Conservation (phyloP, 2,113 vertebrate species). For the Cyprinodon variegatus region DNA sequence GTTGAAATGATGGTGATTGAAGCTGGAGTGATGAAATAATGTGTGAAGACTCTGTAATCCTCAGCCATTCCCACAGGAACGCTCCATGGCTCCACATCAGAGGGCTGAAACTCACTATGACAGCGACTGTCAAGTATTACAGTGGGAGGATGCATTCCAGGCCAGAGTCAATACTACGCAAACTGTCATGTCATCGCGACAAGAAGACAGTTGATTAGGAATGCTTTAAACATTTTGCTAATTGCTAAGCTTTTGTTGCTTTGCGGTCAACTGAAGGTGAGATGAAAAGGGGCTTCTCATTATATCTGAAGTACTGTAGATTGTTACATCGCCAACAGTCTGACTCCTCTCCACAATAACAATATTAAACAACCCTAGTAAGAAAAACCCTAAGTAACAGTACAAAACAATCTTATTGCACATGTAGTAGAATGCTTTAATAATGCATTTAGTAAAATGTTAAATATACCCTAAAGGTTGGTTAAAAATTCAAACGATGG, state of each 20-base stretch:
- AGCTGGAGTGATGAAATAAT: slow-evolving; percentile 71
- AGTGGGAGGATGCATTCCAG: slow-evolving; percentile 34
- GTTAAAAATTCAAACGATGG: background rate
- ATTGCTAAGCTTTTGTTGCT: slow-evolving; percentile 30
- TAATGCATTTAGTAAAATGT: background rate
- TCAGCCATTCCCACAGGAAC: slow-evolving; percentile 34
- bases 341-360: background rate
- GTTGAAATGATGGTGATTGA: slow-evolving; percentile 47
- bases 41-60: slow-evolving; percentile 62
- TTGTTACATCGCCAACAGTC: slow-evolving; percentile 17
- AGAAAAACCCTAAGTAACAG: background rate
- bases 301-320: slow-evolving; percentile 23
- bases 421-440: too few species aligned
- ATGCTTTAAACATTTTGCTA: slow-evolving; percentile 30
- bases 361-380: background rate
- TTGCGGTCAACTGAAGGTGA: slow-evolving; percentile 33
- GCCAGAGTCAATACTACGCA: slow-evolving; percentile 26
- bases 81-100: slow-evolving; percentile 51
- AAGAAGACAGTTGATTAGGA: slow-evolving; percentile 32
- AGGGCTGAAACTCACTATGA: slow-evolving; percentile 56
- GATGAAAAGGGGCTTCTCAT: slow-evolving; percentile 3
- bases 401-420: background rate
- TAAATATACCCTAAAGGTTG: background rate
- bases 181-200: slow-evolving; percentile 34
- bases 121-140: slow-evolving; percentile 43